Base-by-base conservation (phyloP, 1,140 invertebrate species). In the Glossosoma conforme region DNA sequence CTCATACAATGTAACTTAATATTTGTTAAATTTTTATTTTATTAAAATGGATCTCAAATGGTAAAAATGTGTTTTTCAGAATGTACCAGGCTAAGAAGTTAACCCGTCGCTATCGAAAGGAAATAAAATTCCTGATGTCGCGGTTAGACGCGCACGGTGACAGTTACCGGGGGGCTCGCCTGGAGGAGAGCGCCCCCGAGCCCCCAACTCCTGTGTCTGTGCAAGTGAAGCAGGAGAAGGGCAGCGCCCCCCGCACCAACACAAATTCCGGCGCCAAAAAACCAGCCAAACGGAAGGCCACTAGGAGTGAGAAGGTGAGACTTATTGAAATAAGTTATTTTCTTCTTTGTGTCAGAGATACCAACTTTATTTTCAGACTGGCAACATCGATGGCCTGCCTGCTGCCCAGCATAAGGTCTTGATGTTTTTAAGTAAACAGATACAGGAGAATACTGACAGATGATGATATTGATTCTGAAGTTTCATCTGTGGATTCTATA, bases 71-170 rank as follows among this genome's bases (percentile, higher is more conserved):
- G 44, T 56, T 17, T 74, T 74, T 52, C 62, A 79, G 78, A 60
- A 77, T 79, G 67, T 75, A 79, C 61, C 74, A 78, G 67, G 74
- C 76, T 5, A 79, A 78, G 60, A 78, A 74, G 69, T 74, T 79
- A 41, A 72, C 73, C 2, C 75, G 74, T 55, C 63, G 70, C 2
- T 74, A 77, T 59, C 70, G 72, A 46, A 77, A 78, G 65, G 76
- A 78, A 65, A 72, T 79, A 22, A 73, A 73, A 54, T 68, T 76
- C 44, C 53, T 76, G 35, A 72, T 75, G 36, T 68, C 76, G 36
- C 60, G 76, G 24, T 60, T 80, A 54, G 72, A 74, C 56, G 67
- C 64, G 46, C 68, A 74, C 67, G 71, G 72, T 10, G 73, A 76
- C 62, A 56, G 62, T 1, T 76, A 72, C 45, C 64, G 72, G 60